Percentiles rank a stretch among this genome's conserved stretches.
These are phyloP conservation scores for Drosophila varians DNA, from an alignment of 1,140 invertebrate species.

Conservation along the genomic window DNA sequence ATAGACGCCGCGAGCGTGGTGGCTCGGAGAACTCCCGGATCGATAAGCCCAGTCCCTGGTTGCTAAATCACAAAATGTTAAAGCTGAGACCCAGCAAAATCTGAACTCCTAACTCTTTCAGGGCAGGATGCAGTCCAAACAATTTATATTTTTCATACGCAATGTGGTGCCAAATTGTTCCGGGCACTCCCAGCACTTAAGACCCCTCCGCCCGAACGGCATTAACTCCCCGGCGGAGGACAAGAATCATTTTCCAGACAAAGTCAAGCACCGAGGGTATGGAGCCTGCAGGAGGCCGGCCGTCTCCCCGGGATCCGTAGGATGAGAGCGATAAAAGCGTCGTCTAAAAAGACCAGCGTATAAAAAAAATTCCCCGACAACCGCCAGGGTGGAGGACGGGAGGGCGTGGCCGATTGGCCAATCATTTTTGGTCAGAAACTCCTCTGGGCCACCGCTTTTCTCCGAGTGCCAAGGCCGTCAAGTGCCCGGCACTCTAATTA, in stretches of 20 bases:
- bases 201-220: background rate
- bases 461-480: background rate
- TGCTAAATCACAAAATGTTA: no score
- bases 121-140: no score
- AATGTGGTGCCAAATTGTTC: constrained; percentile 72
- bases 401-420: constrained; percentile 30
- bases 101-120: no score
- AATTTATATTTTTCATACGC: constrained; percentile 76
- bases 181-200: constrained; percentile 42
- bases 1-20: constrained; percentile 23
- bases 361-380: constrained; percentile 46
- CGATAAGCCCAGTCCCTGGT: constrained; percentile 21
- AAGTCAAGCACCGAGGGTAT: constrained; percentile 27
- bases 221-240: constrained; percentile 9
- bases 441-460: background rate
- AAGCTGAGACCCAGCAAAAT: background rate
- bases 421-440: background rate
- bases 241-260: constrained; percentile 16
- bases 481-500: constrained; percentile 23
- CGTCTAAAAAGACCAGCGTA: constrained; percentile 34
- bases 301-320: constrained; percentile 5
- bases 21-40: constrained; percentile 6
- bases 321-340: constrained; percentile 36
- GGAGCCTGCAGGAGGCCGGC: constrained; percentile 16
- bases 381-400: background rate